phyloP scores from a whole-genome alignment of 2,113 vertebrate species.

The Nyctereutes procyonoides region DNA sequence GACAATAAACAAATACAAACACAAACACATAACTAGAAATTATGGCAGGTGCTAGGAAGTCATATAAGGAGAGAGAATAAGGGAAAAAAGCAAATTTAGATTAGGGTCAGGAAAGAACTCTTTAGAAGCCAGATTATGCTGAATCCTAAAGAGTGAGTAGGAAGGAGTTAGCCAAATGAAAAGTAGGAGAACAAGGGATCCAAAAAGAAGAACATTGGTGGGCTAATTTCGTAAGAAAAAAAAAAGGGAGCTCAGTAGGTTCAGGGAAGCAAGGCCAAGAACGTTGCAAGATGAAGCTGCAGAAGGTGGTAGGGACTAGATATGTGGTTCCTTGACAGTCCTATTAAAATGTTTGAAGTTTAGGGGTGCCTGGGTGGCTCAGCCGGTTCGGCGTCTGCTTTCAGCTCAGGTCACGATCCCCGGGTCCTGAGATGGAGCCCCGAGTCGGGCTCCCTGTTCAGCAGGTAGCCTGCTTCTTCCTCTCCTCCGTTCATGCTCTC shows the following conservation, averaged over 20 bases:
- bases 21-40: constrained; percentile 19
- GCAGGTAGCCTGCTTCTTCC: too few relatives aligned
- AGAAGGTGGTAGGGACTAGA: neutral
- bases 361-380: too few relatives aligned
- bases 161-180: neutral
- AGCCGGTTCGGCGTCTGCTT: too few relatives aligned
- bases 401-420: too few relatives aligned
- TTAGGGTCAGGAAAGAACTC: neutral
- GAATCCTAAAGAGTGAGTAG: neutral
- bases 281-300: neutral
- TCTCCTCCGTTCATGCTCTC: too few relatives aligned
- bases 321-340: neutral
- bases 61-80: neutral
- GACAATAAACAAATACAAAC: neutral
- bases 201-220: neutral
- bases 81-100: neutral
- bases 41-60: neutral
- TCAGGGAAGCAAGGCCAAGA: neutral
- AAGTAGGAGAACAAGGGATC: neutral
- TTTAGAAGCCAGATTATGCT: neutral
- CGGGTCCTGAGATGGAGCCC: too few relatives aligned
- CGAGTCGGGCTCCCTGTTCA: too few relatives aligned
- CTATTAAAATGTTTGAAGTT: neutral
- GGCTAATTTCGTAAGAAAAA: neutral
- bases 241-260: neutral